phyloP scores from a whole-genome alignment of 2,888 invertebrate genomes.

The Eubasilissa splendida region DNA sequence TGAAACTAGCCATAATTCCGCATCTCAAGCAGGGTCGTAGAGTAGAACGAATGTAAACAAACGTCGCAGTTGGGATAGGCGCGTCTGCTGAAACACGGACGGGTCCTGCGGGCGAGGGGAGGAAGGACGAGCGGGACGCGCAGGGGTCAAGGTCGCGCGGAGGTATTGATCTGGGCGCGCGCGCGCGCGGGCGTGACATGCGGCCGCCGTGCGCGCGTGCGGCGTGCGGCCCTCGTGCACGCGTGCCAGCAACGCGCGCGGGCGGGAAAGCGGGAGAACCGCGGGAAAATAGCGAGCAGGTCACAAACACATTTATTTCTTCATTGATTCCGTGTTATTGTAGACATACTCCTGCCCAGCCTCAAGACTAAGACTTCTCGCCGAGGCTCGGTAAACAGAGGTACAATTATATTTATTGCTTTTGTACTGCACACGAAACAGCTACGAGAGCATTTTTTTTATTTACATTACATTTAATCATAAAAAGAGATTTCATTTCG shows the following conservation, averaged over 20 bases:
- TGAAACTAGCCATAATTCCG: too few relatives aligned
- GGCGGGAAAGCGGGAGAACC: neutral
- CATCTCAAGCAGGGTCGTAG: neutral
- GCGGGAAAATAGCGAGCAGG: too few relatives aligned
- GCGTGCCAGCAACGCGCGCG: neutral
- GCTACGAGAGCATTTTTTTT: too few relatives aligned
- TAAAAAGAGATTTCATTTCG: too few relatives aligned
- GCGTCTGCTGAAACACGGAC: constrained; percentile 20
- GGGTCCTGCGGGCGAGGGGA: neutral
- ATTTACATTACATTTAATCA: too few relatives aligned
- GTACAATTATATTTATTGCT: too few relatives aligned
- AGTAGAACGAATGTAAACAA: constrained; percentile 10
- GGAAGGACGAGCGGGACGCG: constrained; percentile 60
- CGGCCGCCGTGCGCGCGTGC: neutral
- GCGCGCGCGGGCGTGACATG: constrained; percentile 41
- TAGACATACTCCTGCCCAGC: too few relatives aligned
- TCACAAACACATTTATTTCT: too few relatives aligned
- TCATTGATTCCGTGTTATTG: too few relatives aligned
- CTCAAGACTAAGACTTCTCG: too few relatives aligned
- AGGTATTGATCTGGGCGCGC: constrained; percentile 63
- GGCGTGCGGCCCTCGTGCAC: constrained; percentile 17
- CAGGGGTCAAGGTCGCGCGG: constrained; percentile 64
- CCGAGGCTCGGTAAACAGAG: too few relatives aligned
- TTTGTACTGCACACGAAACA: too few relatives aligned
- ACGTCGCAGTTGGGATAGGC: constrained; percentile 25